phyloP scores from a whole-genome alignment of 1,140 invertebrate species.

The Formica exsecta region DNA sequence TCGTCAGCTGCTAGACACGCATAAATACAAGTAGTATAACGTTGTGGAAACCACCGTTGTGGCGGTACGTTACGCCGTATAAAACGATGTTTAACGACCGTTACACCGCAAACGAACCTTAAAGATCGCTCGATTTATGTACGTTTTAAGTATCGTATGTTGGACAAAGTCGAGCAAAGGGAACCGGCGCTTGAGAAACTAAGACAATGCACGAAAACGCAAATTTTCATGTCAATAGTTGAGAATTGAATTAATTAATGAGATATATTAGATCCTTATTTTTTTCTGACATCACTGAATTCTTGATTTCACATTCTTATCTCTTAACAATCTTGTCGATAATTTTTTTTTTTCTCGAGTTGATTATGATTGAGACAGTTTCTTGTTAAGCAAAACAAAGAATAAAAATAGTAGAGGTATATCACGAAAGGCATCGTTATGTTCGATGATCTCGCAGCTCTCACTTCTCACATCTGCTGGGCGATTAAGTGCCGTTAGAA shows the following conservation, averaged over 20 bases:
- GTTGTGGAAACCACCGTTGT: conserved; percentile 59
- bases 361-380: background rate
- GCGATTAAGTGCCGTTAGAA: conserved; percentile 16
- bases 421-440: conserved; percentile 10
- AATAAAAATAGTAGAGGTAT: background rate
- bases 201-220: background rate
- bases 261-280: background rate
- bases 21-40: conserved; percentile 42
- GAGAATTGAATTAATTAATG: background rate
- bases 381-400: background rate
- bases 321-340: background rate
- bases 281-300: background rate
- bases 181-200: background rate
- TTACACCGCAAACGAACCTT: conserved; percentile 61
- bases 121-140: conserved; percentile 44
- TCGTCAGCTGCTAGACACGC: conserved; percentile 49
- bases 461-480: conserved; percentile 21
- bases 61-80: conserved; percentile 51
- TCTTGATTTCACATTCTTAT: background rate
- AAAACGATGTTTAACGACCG: conserved; percentile 63
- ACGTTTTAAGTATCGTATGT: background rate
- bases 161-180: conserved; percentile 14
- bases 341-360: background rate
- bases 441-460: conserved; percentile 15
- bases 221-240: conserved; percentile 4